These are phyloP conservation scores for Drosophila engyochracea DNA, from an alignment of 2,888 invertebrate species.

Conservation along the genomic window DNA sequence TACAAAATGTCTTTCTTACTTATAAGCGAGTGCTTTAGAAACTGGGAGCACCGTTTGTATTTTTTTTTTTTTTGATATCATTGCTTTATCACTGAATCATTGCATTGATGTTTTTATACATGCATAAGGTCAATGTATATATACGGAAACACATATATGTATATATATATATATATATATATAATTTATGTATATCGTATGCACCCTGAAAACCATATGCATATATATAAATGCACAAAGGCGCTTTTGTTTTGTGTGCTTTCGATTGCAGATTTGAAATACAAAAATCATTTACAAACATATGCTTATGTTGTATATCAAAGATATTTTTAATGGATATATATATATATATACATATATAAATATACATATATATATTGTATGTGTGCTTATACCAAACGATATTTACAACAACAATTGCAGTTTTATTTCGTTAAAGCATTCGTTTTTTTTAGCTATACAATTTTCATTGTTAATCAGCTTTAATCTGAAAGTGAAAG, in stretches of 20 bases:
- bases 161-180: background rate
- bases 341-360: background rate
- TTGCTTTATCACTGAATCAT: background rate
- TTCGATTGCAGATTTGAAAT: conserved; percentile 13
- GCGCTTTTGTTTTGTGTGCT: conserved; percentile 18
- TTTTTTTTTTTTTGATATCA: background rate
- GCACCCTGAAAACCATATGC: background rate
- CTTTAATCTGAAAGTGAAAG: conserved; percentile 55
- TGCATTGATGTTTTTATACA: background rate
- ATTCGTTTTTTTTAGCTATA: conserved; percentile 3
- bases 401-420: background rate
- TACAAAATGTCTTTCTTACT: background rate
- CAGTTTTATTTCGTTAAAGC: conserved; percentile 12
- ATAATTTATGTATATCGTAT: background rate
- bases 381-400: conserved; percentile 1
- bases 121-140: conserved; percentile 4
- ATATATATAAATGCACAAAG: conserved; percentile 2
- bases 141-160: background rate
- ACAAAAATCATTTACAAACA: background rate
- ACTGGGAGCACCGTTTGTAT: background rate
- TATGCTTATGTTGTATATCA: background rate
- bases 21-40: background rate
- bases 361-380: background rate
- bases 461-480: conserved; percentile 21
- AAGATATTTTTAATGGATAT: background rate